A percentile compares a stretch with the other conserved stretches of the same genome.
Conservation (phyloP, 2,888 invertebrate species). For the Lepidochitona cinerea region DNA sequence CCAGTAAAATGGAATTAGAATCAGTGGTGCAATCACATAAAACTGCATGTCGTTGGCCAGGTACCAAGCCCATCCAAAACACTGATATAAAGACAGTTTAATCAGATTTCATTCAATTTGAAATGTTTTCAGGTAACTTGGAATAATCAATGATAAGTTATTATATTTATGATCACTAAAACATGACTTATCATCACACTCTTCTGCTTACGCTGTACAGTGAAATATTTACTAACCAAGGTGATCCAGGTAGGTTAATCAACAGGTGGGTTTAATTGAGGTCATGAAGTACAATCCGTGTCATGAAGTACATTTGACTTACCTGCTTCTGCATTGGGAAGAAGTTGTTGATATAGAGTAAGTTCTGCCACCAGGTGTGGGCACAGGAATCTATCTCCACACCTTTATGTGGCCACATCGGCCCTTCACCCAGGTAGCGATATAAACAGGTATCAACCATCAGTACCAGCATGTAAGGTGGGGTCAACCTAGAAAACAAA, state of each 20-base stretch:
- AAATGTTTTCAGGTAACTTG: too few species aligned
- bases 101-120: too few species aligned
- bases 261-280: too few species aligned
- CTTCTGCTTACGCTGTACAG: too few species aligned
- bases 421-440: constrained; percentile 48
- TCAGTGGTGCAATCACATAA: neutral
- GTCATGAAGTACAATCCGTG: too few species aligned
- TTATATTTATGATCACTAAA: too few species aligned
- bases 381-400: constrained; percentile 33
- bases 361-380: constrained; percentile 51
- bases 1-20: neutral
- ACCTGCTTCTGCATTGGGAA: constrained; percentile 28
- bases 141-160: too few species aligned
- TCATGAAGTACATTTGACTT: too few species aligned
- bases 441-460: constrained; percentile 46
- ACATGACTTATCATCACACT: too few species aligned
- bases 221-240: too few species aligned
- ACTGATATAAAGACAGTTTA: neutral
- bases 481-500: constrained; percentile 54
- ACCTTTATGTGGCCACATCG: constrained; percentile 34
- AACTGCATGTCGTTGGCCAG: neutral
- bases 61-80: neutral
- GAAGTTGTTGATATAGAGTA: constrained; percentile 58
- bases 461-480: constrained; percentile 52
- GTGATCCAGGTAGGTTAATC: too few species aligned